Evolutionary conservation across 2,113 vertebrate genomes (phyloP).

Genomic region (Stegostoma tigrinum): DNA sequence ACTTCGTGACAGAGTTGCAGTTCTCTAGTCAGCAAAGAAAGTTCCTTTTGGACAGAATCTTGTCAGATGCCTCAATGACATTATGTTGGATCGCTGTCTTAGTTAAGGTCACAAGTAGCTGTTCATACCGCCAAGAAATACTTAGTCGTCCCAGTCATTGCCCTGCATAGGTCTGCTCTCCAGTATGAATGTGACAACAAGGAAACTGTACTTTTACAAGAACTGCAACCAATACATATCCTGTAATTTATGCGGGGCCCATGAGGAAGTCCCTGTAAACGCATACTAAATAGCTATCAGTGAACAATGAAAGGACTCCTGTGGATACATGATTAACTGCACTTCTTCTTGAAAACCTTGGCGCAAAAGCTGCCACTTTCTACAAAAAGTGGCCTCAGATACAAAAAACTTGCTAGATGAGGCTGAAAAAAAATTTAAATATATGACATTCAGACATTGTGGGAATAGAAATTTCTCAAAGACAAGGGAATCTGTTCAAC

Average conservation of each 20-base stretch:
- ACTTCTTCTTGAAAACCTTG: slow-evolving; percentile 23
- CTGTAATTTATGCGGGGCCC: background rate
- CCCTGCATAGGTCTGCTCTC: background rate
- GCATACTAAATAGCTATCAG: slow-evolving; percentile 15
- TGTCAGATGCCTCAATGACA: background rate
- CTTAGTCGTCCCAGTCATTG: background rate
- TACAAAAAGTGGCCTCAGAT: background rate
- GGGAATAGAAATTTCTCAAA: background rate
- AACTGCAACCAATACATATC: background rate
- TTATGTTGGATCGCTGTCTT: background rate
- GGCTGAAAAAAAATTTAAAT: background rate
- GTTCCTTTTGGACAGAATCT: background rate
- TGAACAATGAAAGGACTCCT: slow-evolving; percentile 1
- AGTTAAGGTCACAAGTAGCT: background rate
- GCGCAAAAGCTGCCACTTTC: slow-evolving; percentile 23
- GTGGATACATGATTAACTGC: slow-evolving; percentile 14
- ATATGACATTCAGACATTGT: slow-evolving; percentile 18
- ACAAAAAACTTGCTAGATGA: slow-evolving; percentile 7
- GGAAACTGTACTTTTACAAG: background rate
- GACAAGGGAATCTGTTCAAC: background rate
- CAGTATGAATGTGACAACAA: background rate
- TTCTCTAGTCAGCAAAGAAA: background rate
- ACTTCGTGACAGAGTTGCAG: too few relatives aligned
- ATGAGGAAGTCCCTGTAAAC: slow-evolving; percentile 10
- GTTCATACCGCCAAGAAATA: background rate